phyloP scores from a whole-genome alignment of 37 sponge, comb jelly and placozoan genomes.

The Dysidea cf. avara region DNA sequence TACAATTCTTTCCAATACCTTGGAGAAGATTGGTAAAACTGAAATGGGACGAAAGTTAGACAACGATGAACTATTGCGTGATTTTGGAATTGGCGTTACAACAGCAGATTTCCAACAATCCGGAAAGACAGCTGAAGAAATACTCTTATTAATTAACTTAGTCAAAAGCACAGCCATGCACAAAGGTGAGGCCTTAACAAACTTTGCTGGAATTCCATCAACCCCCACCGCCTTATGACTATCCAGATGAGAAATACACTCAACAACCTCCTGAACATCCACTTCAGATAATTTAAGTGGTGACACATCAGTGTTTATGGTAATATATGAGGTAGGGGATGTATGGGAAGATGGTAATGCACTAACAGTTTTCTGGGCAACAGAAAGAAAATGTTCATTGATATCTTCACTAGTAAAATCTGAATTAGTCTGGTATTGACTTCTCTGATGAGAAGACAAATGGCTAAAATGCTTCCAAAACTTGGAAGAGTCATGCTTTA shows the following conservation, averaged over 20 bases:
- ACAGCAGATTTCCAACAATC: constrained; percentile 17
- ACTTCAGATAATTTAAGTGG: too few species aligned
- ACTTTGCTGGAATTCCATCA: constrained; percentile 2
- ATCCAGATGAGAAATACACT: neutral
- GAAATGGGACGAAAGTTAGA: constrained; percentile 37
- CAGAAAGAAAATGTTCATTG: too few species aligned
- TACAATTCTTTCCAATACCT: constrained; percentile 25
- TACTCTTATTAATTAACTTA: constrained; percentile 5
- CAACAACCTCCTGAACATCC: too few species aligned
- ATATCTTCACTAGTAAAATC: too few species aligned
- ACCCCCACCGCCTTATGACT: constrained; percentile 4
- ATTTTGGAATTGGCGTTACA: constrained; percentile 21
- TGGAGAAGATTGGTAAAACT: constrained; percentile 26
- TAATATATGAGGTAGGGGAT: too few species aligned
- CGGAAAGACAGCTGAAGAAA: constrained; percentile 1
- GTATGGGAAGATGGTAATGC: too few species aligned
- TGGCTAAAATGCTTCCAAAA: too few species aligned
- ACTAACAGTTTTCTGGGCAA: too few species aligned
- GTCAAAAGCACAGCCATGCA: constrained; percentile 1
- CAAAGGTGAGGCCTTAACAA: neutral
- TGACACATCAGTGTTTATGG: too few species aligned
- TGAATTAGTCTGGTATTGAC: too few species aligned
- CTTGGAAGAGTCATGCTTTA: too few species aligned
- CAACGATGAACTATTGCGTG: neutral
- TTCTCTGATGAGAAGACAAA: too few species aligned